Percentiles rank a stretch among this genome's conserved stretches.
phyloP scores from a whole-genome alignment of 2,797 vertebrate genomes.

The Halcyon chelicuti region DNA sequence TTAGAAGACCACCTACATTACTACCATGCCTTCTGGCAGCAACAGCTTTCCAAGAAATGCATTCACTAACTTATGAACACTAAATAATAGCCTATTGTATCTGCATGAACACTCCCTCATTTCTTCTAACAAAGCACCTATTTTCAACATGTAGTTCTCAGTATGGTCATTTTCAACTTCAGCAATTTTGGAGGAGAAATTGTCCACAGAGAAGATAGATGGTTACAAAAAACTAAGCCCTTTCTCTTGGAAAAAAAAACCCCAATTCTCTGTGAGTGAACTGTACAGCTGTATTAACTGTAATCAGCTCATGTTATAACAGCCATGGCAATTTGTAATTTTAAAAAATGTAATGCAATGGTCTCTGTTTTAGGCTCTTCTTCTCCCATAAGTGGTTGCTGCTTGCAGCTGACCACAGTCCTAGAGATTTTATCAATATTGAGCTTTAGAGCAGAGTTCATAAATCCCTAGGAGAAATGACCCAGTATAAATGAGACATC shows the following conservation, averaged over 20 bases:
- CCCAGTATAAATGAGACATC: not conserved
- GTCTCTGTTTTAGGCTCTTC: not conserved
- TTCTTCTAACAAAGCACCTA: not conserved
- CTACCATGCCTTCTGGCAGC: not conserved
- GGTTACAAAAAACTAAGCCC: not conserved
- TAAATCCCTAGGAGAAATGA: not conserved
- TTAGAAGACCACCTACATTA: not conserved
- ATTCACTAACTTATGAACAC: not conserved
- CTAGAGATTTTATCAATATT: not conserved
- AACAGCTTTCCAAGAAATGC: slow-evolving; percentile 8
- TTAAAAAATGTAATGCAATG: not conserved
- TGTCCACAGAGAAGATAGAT: not conserved
- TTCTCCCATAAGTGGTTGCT: rapidly evolving
- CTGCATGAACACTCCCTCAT: not conserved
- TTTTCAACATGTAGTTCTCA: not conserved
- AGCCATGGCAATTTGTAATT: not conserved
- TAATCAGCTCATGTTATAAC: not conserved
- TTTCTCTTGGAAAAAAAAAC: not conserved
- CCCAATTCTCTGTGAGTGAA: not conserved
- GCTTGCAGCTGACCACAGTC: not conserved
- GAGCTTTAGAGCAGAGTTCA: not conserved
- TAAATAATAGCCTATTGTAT: not conserved
- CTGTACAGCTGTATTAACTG: not conserved
- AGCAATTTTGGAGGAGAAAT: not conserved
- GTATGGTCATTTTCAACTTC: not conserved